Conservation (phyloP, 2,113 vertebrate genomes). For the Pterophyllum scalare region DNA sequence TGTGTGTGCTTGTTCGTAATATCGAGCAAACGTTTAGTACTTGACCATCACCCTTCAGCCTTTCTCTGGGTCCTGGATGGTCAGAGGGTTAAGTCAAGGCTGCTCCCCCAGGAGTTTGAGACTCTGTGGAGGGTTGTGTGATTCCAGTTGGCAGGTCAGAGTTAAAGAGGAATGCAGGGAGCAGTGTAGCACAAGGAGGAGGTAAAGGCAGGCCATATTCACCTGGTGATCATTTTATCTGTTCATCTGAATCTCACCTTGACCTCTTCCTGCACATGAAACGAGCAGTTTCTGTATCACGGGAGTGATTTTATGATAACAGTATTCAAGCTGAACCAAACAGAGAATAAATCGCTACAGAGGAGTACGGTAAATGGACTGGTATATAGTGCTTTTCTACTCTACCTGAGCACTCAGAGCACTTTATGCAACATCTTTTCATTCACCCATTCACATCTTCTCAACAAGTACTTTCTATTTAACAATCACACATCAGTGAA, state of each 20-base stretch:
- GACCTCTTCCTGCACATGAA: not conserved
- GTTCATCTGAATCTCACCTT: not conserved
- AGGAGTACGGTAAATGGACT: not conserved
- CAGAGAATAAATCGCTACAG: not conserved
- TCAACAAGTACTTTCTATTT: too few species aligned
- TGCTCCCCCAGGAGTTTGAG: conserved; percentile 29
- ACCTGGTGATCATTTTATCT: not conserved
- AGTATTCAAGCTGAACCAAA: not conserved
- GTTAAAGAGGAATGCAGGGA: conserved; percentile 17
- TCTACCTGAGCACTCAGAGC: too few species aligned
- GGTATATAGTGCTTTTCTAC: too few species aligned
- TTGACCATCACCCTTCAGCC: conserved; percentile 50
- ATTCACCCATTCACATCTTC: too few species aligned
- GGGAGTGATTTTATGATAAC: not conserved
- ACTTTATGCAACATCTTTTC: too few species aligned
- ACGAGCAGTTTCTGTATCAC: not conserved
- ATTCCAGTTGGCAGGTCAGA: conserved; percentile 5
- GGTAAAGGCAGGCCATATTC: not conserved
- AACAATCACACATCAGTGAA: too few species aligned
- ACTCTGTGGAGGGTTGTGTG: conserved; percentile 21
- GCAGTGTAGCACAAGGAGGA: not conserved
- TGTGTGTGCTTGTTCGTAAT: conserved; percentile 17
- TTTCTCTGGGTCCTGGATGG: conserved; percentile 40
- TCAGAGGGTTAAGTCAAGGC: conserved; percentile 35
- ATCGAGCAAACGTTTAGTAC: conserved; percentile 48